Conservation (phyloP, 2,888 invertebrate genomes). For the Calameuta pallipes region DNA sequence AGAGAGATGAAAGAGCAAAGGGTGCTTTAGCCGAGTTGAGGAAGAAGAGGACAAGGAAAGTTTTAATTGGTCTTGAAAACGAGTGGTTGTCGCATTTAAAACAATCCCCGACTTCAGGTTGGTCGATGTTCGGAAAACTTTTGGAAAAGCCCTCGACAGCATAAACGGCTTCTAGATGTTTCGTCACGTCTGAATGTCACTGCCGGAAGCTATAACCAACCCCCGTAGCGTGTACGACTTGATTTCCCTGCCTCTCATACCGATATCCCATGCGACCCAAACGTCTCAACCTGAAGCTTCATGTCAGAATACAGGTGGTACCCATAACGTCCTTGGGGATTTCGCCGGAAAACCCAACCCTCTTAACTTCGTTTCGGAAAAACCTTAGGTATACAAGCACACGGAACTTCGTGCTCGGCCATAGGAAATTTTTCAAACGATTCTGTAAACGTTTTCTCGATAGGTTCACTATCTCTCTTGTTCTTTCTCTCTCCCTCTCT, state of each 20-base stretch:
- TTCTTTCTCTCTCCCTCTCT: background rate
- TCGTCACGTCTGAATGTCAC: slow-evolving; percentile 23
- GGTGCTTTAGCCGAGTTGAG: slow-evolving; percentile 16
- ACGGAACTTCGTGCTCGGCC: too few relatives aligned
- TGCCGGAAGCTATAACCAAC: slow-evolving; percentile 13
- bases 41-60: slow-evolving; percentile 34
- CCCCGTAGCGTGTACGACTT: background rate
- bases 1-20: background rate
- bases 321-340: too few relatives aligned
- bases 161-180: slow-evolving; percentile 6
- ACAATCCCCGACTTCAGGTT: slow-evolving; percentile 46
- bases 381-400: too few relatives aligned
- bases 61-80: slow-evolving; percentile 60
- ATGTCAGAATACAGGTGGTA: too few relatives aligned
- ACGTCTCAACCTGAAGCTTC: too few relatives aligned
- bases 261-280: too few relatives aligned
- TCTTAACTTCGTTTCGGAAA: too few relatives aligned
- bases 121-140: slow-evolving; percentile 29
- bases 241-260: too few relatives aligned
- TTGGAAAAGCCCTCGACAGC: slow-evolving; percentile 6
- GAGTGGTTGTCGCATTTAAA: slow-evolving; percentile 56
- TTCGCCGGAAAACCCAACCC: too few relatives aligned
- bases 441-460: slow-evolving; percentile 1
- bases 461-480: background rate
- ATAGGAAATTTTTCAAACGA: too few relatives aligned